These are phyloP conservation scores for Lampris megalopsis DNA, from an alignment of 2,113 vertebrate genomes.

Conservation along the genomic window DNA sequence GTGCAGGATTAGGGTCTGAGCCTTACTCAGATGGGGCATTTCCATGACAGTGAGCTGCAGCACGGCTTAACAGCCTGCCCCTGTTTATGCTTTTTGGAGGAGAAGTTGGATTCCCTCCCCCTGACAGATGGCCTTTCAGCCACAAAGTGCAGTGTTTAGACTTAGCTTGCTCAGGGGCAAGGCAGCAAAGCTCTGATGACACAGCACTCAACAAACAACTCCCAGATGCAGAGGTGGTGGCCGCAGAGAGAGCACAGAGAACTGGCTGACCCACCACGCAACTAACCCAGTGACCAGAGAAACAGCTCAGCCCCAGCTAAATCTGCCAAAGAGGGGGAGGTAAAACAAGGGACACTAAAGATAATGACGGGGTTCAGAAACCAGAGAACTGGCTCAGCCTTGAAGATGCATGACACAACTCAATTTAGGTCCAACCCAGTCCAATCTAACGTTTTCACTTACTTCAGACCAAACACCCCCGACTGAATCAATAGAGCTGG, in stretches of 20 bases:
- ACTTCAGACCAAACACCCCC: constrained; percentile 54
- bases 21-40: constrained; percentile 82
- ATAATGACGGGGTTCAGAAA: constrained; percentile 68
- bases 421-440: constrained; percentile 61
- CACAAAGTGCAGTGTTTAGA: constrained; percentile 84
- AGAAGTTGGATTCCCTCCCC: constrained; percentile 78
- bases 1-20: constrained; percentile 75
- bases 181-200: constrained; percentile 79
- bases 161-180: constrained; percentile 79
- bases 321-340: constrained; percentile 46
- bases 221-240: constrained; percentile 74
- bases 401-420: constrained; percentile 68
- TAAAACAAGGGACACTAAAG: constrained; percentile 59
- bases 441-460: constrained; percentile 56
- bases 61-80: constrained; percentile 78
- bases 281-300: constrained; percentile 65
- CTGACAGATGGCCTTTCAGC: constrained; percentile 84
- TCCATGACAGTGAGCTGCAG: constrained; percentile 82
- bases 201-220: constrained; percentile 81
- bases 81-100: constrained; percentile 84
- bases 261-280: constrained; percentile 69
- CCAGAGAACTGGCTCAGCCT: constrained; percentile 62
- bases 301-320: constrained; percentile 47
- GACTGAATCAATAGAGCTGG: constrained; percentile 63
- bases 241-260: constrained; percentile 63